Percentiles rank a stretch among this genome's conserved stretches.
These are phyloP conservation scores for Alaudala cheleensis DNA, from an alignment of 2,113 vertebrate species.

Conservation along the genomic window DNA sequence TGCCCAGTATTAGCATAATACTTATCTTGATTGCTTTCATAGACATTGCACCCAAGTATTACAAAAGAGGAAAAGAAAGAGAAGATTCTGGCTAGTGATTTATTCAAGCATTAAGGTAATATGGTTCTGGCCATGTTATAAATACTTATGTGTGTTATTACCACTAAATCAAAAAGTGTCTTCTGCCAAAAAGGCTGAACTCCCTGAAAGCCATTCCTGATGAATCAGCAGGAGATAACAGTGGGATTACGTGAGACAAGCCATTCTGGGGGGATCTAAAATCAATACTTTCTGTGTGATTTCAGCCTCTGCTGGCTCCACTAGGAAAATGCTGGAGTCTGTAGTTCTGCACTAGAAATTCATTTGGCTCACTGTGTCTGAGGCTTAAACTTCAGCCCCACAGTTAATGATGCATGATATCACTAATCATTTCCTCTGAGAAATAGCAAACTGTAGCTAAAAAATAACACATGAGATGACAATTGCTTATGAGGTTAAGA, in stretches of 20 bases:
- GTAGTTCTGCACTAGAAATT: background rate
- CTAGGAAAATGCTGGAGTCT: background rate
- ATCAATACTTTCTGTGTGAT: background rate
- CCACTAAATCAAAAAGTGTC: background rate
- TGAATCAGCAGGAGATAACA: conserved; percentile 6
- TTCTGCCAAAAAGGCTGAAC: background rate
- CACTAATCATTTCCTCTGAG: background rate
- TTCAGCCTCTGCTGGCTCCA: background rate
- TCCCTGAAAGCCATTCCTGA: background rate
- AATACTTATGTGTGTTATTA: background rate
- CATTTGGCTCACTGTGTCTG: background rate
- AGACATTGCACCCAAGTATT: background rate
- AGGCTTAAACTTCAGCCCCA: background rate
- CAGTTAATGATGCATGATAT: background rate
- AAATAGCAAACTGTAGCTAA: background rate
- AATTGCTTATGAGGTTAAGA: background rate
- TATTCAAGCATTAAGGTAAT: background rate
- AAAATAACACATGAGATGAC: background rate
- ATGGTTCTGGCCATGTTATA: background rate
- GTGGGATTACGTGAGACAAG: background rate
- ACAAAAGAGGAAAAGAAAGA: background rate
- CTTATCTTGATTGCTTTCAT: background rate
- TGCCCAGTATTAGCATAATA: background rate
- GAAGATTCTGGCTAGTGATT: background rate
- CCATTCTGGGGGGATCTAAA: background rate